phyloP scores from a whole-genome alignment of 2,113 vertebrate genomes.

The Gymnorhina tibicen region DNA sequence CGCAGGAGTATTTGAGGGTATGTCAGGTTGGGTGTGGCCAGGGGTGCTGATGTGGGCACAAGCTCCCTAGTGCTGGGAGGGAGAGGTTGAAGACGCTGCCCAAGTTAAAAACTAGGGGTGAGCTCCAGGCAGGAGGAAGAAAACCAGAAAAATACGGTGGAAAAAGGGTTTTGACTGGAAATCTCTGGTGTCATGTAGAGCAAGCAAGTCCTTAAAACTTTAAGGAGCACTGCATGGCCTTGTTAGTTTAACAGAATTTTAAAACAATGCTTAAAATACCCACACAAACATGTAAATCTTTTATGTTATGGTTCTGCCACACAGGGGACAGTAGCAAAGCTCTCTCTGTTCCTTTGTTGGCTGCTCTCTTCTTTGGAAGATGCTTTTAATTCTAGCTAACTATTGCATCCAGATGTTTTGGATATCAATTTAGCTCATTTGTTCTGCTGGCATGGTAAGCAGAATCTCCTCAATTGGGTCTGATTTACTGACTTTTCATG shows the following conservation, averaged over 20 bases:
- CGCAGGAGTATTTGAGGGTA: rapidly evolving
- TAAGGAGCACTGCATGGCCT: not conserved
- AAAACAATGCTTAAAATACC: not conserved
- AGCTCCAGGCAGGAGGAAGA: not conserved
- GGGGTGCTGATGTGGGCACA: not conserved
- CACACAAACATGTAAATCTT: not conserved
- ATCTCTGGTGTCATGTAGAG: not conserved
- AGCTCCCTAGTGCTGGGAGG: not conserved
- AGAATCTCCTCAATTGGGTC: not conserved
- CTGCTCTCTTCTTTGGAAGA: not conserved
- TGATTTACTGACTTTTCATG: not conserved
- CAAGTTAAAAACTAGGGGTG: not conserved
- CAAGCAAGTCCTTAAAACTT: not conserved
- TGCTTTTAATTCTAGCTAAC: not conserved
- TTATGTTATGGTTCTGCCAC: not conserved
- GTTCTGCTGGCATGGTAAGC: not conserved
- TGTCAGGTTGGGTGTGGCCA: not conserved
- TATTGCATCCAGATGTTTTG: not conserved
- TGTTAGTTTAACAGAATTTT: not conserved
- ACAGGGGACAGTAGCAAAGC: not conserved
- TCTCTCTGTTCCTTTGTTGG: not conserved
- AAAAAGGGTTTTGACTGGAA: not conserved
- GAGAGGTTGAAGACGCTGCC: not conserved
- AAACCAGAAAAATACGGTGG: not conserved
- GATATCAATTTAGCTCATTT: not conserved